phyloP scores from a whole-genome alignment of 2,797 vertebrate genomes.

The Chrysocyon brachyurus region DNA sequence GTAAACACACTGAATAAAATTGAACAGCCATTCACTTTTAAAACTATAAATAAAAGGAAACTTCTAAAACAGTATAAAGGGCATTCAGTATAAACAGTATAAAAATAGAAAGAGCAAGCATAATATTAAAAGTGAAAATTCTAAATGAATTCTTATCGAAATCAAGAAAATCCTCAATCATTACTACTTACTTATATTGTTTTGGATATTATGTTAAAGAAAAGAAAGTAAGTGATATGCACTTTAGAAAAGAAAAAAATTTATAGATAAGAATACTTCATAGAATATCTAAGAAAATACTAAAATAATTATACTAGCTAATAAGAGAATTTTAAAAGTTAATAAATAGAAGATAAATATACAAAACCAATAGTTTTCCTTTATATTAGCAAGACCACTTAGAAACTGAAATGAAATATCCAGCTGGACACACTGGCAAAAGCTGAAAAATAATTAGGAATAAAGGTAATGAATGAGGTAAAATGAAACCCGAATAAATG shows the following conservation, averaged over 20 bases:
- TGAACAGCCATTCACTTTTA: constrained; percentile 15
- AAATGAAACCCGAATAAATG: background rate
- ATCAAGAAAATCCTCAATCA: background rate
- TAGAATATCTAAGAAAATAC: background rate
- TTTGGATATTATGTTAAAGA: constrained; percentile 1
- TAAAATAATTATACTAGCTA: background rate
- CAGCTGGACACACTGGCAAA: background rate
- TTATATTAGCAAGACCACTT: background rate
- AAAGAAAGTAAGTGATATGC: background rate
- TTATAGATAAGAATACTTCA: background rate
- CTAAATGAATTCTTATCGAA: constrained; percentile 27
- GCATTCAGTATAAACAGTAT: background rate
- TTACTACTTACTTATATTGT: background rate
- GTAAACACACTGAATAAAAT: background rate
- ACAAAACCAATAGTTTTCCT: background rate
- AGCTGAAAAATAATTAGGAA: background rate
- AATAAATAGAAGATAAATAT: background rate
- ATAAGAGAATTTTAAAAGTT: constrained; percentile 5
- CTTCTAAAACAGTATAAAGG: background rate
- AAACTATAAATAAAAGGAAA: constrained; percentile 23
- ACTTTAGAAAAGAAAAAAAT: background rate
- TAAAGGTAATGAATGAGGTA: background rate
- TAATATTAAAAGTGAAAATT: constrained; percentile 24
- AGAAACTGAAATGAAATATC: constrained; percentile 45
- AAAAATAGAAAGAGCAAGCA: background rate